Evolutionary conservation across 2,888 invertebrate species (phyloP), one percentile per base, ranked within the genome.

Genomic region (Lithophane semibrunnea): DNA sequence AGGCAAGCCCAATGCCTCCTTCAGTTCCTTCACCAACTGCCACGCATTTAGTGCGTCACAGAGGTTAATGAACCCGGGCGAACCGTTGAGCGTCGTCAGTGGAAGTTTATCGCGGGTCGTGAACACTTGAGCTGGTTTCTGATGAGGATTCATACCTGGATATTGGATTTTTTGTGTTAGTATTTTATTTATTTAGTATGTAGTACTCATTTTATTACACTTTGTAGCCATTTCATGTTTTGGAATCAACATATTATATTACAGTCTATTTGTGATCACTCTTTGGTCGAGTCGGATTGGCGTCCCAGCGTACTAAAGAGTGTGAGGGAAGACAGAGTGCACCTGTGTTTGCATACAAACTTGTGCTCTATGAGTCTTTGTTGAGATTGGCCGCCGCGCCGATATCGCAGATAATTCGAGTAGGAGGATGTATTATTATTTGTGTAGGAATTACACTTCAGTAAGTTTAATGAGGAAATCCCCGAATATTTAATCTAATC

Each of bases 31-130:
- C 0, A 99, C 99, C 77, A 99, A 96, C 92, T 99, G 99, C 98
- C 99, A 99, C 0, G 98, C 99, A 93, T 99, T 99, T 1, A 99
- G 97, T 0, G 99, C 99, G 94, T 99, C 99, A 90, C 99, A 99
- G 7, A 99, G 97, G 95, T 99, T 99, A 88, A 99, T 99, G 94
- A 98, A 99, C 1, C 99, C 99, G 0, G 99, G 99, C 0, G 99
- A 98, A 13, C 99, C 99, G 94, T 99, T 99, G 47, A 99, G 93
- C 4, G 99, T 99, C 84, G 97, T 98, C 10, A 99, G 94, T 0
- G 99, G 99, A 73, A 99, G 96, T 72, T 98, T 97, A 73, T 98
- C 97, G 42, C 98, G 94, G 0, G 97, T 98, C 0, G 99, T 99
- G 93, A 97, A 99, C 10, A 99, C 96, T 92, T 99, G 99, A 0